Base-by-base conservation (phyloP, 2,797 vertebrate genomes). In the Serranus cabrilla region DNA sequence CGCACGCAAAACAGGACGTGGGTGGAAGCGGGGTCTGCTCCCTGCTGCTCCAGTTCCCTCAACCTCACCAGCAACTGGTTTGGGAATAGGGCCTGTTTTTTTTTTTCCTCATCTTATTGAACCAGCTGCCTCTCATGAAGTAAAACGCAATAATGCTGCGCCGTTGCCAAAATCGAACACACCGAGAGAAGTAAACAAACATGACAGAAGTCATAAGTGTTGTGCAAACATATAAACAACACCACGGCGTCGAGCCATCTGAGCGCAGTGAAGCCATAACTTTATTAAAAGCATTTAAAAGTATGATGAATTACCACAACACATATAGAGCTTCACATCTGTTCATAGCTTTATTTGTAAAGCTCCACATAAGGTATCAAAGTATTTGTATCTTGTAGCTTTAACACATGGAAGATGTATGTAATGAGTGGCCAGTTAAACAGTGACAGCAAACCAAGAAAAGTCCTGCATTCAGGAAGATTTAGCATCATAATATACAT, bases 71-170 rank as follows among this genome's bases (percentile, higher is more conserved):
- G 89, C 85, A 74, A 96, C 95, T 94, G 96, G 92, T 94, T 84
- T 95, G 97, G 97, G 97, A 97, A 97, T 96, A 95, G 93, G 63
- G 39, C 83, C 72, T 52, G 68, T 54, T 76, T 74, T 74, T 58
- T 74, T 58, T 78, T 11, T 47, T 18, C 16, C 59, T 79, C 90
- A 76, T 90, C 78, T 97, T 98, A 98, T 96, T 96, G 96, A 96
- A 95, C 96, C 98, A 99, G 98, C 97, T 99, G 98, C 96, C 96
- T 96, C 95, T 96, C 96, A 93, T 90, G 91, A 92, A 94, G 92
- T 89, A 86, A 95, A 97, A 96, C 92, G 92, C 95, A 96, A 95
- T 91, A 92, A 96, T 63, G 88, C 96, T 84, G 90, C 70, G 82
- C 73, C 90, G 59, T 89, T 87, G 93, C 92, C 92, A 93, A 93